Base-by-base conservation (phyloP, 1,140 invertebrate species). In the Palaemon carinicauda region DNA sequence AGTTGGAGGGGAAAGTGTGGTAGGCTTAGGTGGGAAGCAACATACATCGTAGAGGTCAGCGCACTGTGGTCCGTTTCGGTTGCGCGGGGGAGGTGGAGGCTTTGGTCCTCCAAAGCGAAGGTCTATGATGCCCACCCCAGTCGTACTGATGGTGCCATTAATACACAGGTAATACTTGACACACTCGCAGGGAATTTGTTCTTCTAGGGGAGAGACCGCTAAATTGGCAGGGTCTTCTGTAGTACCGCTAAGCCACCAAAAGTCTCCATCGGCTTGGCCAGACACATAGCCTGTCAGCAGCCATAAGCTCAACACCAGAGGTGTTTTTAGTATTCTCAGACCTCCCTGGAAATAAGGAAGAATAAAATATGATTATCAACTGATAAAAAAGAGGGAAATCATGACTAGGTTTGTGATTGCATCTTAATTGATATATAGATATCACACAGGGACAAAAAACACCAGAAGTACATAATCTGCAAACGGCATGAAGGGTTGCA, bases 81-180 rank as follows among this genome's bases (percentile, higher is more conserved):
- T 65, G 24, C 69, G 24, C 3, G 27, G 51, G 10, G 24, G 12
- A 21, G 60, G 60, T 9, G 29, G 14, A 3, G 24, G 12, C n/a
- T 27, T 24, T 4, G 0, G 31, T 3, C 21, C 27, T n/a, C 65
- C 75, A n/a, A 89, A 93, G 92, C 94, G 93, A 33, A 96, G 95
- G 90, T 97, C 96, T 84, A 97, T 95, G 29, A 96, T 91, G 51
- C 94, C 94, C 21, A 93, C 90, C 3, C 96, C 96, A 89, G 96
- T 93, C 0, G 93, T 94, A 71, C 94, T 93, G 31, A 96, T 94
- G 0, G 93, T 93, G 1, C 92, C 93, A 80, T 95, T 93, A 29
- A 93, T 92, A 82, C 95, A 96, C 14, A 94, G 92, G 90, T 95
- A 96, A 90, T 96, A 96, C 9, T 91, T 91, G 4, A 92, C 91